A percentile compares a stretch with the other conserved stretches of the same genome.
phyloP scores from a whole-genome alignment of 2,797 vertebrate species.

The Bovichtus variegatus region DNA sequence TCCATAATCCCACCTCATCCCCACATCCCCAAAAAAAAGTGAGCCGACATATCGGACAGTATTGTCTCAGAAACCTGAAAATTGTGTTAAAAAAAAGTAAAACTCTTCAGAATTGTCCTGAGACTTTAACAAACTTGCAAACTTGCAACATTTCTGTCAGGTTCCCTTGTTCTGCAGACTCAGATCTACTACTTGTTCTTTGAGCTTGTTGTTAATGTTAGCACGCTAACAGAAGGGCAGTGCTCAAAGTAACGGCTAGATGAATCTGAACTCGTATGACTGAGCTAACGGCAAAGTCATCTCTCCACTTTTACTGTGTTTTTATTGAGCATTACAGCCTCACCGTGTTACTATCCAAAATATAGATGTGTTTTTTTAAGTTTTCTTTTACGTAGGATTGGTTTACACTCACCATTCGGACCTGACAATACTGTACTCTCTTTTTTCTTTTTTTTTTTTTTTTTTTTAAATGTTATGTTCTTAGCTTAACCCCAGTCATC shows the following conservation, averaged over 20 bases:
- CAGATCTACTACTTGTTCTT: not conserved
- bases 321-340: not conserved
- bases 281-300: too few relatives aligned
- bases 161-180: not conserved
- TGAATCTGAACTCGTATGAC: not conserved
- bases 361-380: too few relatives aligned
- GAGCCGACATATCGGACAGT: slow-evolving; percentile 37
- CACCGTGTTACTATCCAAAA: too few relatives aligned
- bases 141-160: not conserved
- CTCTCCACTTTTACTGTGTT: too few relatives aligned
- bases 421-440: slow-evolving; percentile 49
- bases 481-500: not conserved
- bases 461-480: not conserved
- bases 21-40: not conserved
- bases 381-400: too few relatives aligned
- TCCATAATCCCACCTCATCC: slow-evolving; percentile 19
- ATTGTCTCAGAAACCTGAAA: slow-evolving; percentile 41
- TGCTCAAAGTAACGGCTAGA: not conserved
- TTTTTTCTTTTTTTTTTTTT: slow-evolving; percentile 8
- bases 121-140: not conserved
- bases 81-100: not conserved
- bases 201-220: slow-evolving; percentile 3
- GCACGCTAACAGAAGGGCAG: not conserved
- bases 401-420: not conserved
- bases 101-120: not conserved